Base-by-base conservation (phyloP, 2,888 invertebrate genomes). In the Willowsia nigromaculata region DNA sequence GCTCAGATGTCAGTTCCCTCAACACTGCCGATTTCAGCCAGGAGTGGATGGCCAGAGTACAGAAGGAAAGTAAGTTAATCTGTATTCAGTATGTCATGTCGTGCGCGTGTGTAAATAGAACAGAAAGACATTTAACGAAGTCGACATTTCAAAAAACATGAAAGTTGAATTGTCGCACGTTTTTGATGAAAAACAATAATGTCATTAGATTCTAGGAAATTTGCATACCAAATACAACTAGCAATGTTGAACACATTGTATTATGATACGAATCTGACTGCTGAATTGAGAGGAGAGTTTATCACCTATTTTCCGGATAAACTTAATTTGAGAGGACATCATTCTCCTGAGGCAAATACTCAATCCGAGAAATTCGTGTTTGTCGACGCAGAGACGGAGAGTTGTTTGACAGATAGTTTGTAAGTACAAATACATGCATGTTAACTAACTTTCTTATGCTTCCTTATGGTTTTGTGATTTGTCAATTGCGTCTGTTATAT, bases 231-330 rank as follows among this genome's bases (percentile, higher is more conserved):
- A n/a, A 22, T 87, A 47, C 68, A 81, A 18, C 22, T 87, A 11
- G 33, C 27, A 1, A 87, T 81, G 81, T 18, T 62, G 18, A 87
- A 87, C 18, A 71, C 80, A 9, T 27, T 65, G 27, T 87, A 87
- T 30, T 40, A 68, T n/a, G 86, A 87, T 50, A 22, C 53, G n/a
- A 37, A 37, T 0, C 37, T 90, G 11, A 76, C 68, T 22, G 90
- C 80, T 33, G 84, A 74, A 15, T 25, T 91, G 15, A 68, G 80
- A 0, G 91, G 91, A 33, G 89, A 90, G 18, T 90, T 90, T 50
- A 85, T 90, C 6, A 40, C 30, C 7, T 91, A 90, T 40, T 91
- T 90, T 83, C 85, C 86, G 0, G 84, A 89, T 71, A 27, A 43
- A 13, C 22, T 91, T 3, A 59, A 86, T 6, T 47, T 91, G 68